phyloP scores from a whole-genome alignment of 2,113 vertebrate genomes.

The Solea senegalensis region DNA sequence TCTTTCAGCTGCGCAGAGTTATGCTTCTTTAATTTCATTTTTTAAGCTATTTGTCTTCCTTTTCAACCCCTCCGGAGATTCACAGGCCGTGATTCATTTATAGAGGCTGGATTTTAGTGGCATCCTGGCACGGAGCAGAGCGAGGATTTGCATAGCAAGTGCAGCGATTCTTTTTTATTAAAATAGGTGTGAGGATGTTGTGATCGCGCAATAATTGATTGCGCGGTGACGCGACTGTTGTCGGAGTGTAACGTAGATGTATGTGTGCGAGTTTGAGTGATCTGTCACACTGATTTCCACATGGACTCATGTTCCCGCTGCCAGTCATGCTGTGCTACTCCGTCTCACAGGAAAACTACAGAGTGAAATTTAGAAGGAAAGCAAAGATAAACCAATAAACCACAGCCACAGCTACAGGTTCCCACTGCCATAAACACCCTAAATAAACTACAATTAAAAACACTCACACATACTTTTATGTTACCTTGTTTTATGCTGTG shows the following conservation, averaged over 20 bases:
- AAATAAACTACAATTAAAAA: no score
- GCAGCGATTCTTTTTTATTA: slow-evolving; percentile 23
- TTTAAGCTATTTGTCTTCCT: slow-evolving; percentile 36
- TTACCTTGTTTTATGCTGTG: no score
- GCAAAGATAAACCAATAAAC: neutral
- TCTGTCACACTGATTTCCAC: slow-evolving; percentile 13
- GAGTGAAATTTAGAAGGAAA: neutral
- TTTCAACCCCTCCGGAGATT: slow-evolving; percentile 24
- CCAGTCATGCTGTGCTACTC: neutral
- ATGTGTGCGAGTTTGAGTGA: slow-evolving; percentile 3
- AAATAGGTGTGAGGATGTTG: slow-evolving; percentile 18
- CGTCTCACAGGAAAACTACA: neutral
- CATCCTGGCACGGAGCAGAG: slow-evolving; percentile 9
- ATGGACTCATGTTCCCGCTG: neutral
- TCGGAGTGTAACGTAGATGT: slow-evolving; percentile 13
- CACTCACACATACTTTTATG: no score
- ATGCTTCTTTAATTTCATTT: slow-evolving; percentile 46
- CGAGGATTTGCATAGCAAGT: slow-evolving; percentile 10
- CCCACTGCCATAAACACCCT: no score
- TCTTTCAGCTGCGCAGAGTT: slow-evolving; percentile 32
- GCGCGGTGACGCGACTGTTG: neutral
- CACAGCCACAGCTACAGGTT: no score
- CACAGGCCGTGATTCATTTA: slow-evolving; percentile 45
- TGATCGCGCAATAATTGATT: slow-evolving; percentile 28
- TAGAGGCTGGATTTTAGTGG: slow-evolving; percentile 2